These are phyloP conservation scores for Bicyclus anynana DNA, from an alignment of 1,140 invertebrate species.

Conservation along the genomic window DNA sequence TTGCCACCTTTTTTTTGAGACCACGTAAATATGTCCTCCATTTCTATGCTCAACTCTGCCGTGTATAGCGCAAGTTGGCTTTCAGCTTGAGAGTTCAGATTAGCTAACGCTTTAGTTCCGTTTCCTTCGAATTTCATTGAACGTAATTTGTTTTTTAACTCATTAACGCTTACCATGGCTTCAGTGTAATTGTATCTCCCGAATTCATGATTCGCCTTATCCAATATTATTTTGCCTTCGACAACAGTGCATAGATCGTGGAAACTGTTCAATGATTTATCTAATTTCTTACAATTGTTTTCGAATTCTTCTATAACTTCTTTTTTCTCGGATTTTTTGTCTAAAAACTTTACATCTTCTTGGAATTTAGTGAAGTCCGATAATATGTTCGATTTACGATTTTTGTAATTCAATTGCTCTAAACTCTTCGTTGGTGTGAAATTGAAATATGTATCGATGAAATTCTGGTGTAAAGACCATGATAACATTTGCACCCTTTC, in stretches of 20 bases:
- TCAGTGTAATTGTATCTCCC: slow-evolving; percentile 54
- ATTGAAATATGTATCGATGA: slow-evolving; percentile 57
- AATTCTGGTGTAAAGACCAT: slow-evolving; percentile 59
- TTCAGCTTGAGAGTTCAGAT: slow-evolving; percentile 47
- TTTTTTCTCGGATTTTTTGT: slow-evolving; percentile 31
- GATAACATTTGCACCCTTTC: slow-evolving; percentile 61
- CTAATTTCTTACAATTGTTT: slow-evolving; percentile 42
- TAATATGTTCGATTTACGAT: slow-evolving; percentile 52
- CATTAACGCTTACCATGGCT: slow-evolving; percentile 48
- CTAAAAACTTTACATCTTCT: slow-evolving; percentile 36
- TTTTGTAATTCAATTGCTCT: slow-evolving; percentile 62
- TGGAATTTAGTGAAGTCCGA: slow-evolving; percentile 39
- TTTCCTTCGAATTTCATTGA: slow-evolving; percentile 52
- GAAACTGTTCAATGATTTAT: slow-evolving; percentile 36
- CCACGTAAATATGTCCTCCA: slow-evolving; percentile 65
- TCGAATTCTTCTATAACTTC: slow-evolving; percentile 45
- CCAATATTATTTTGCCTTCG: slow-evolving; percentile 47
- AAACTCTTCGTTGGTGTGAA: slow-evolving; percentile 58
- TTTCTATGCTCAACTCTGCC: slow-evolving; percentile 59
- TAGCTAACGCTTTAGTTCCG: slow-evolving; percentile 40
- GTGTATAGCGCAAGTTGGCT: slow-evolving; percentile 54
- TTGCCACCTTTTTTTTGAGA: slow-evolving; percentile 48
- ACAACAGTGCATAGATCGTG: slow-evolving; percentile 45
- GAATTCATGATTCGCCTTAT: slow-evolving; percentile 55
- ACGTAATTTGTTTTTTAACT: slow-evolving; percentile 44